Conservation (phyloP, 1,140 invertebrate genomes). For the Drosophila cardini region DNA sequence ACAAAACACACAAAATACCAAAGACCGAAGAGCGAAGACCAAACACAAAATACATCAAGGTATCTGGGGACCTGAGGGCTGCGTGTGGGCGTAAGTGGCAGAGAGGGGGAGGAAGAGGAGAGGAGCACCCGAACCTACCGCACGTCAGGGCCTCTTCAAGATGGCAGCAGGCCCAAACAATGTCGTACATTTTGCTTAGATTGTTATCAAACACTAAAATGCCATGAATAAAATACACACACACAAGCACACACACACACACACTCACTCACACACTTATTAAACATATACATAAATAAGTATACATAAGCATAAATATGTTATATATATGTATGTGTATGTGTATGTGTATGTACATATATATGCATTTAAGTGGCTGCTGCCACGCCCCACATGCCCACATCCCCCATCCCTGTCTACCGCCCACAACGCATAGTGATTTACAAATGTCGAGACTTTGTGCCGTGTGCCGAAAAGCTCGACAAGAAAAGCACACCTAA, state of each 20-base stretch:
- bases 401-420: neutral
- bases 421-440: conserved; percentile 54
- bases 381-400: too few species aligned
- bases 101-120: neutral
- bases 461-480: conserved; percentile 37
- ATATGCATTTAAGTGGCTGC: conserved; percentile 31
- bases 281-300: conserved; percentile 30
- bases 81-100: conserved; percentile 7
- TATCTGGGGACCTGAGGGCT: conserved; percentile 37
- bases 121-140: conserved; percentile 18
- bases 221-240: conserved; percentile 69
- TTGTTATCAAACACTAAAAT: conserved; percentile 79
- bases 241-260: neutral
- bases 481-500: conserved; percentile 58
- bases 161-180: conserved; percentile 53
- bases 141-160: conserved; percentile 30
- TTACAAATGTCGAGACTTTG: conserved; percentile 58
- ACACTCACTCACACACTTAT: neutral
- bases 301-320: neutral
- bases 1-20: conserved; percentile 6
- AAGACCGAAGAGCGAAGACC: conserved; percentile 20
- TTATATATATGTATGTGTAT: conserved; percentile 18
- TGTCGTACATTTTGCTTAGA: conserved; percentile 80
- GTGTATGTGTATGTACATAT: conserved; percentile 6
- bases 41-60: conserved; percentile 68